A percentile compares a stretch with the other conserved stretches of the same genome.
Evolutionary conservation across 2,888 invertebrate genomes (phyloP).

Genomic region (Maniola hyperantus): DNA sequence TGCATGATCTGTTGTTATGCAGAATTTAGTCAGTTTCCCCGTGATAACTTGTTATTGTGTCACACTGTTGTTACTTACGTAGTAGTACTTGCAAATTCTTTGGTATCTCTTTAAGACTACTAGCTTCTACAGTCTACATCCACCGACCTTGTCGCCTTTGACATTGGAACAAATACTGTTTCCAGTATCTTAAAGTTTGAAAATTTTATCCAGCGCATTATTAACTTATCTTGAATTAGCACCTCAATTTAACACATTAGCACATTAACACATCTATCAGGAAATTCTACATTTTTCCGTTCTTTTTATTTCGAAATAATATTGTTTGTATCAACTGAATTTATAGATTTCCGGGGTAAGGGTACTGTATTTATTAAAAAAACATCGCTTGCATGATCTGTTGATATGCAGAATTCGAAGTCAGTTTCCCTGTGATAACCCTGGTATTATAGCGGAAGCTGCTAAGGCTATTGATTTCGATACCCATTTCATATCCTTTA

Average conservation of each 20-base stretch:
- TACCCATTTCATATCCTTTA: neutral
- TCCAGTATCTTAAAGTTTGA: neutral
- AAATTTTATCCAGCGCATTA: neutral
- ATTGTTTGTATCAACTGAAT: constrained; percentile 28
- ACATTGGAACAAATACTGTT: constrained; percentile 10
- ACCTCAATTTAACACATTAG: too few species aligned
- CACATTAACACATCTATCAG: neutral
- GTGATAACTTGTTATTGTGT: too few species aligned
- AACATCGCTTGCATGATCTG: constrained; percentile 6
- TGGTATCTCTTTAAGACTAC: constrained; percentile 21
- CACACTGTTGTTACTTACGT: too few species aligned
- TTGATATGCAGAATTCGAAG: constrained; percentile 20
- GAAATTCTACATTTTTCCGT: constrained; percentile 7
- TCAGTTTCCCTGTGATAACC: constrained; percentile 35
- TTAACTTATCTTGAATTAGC: neutral
- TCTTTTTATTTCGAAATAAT: constrained; percentile 18
- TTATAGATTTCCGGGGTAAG: constrained; percentile 27
- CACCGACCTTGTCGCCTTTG: constrained; percentile 16
- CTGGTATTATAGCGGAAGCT: constrained; percentile 34
- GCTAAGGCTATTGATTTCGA: constrained; percentile 4
- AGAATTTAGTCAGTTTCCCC: constrained; percentile 30
- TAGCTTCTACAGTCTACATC: constrained; percentile 14
- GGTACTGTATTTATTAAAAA: constrained; percentile 13
- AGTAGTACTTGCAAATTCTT: neutral
- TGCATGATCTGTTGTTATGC: constrained; percentile 18